These are phyloP conservation scores for Meteorus colon DNA, from an alignment of 2,888 invertebrate genomes.

Conservation along the genomic window DNA sequence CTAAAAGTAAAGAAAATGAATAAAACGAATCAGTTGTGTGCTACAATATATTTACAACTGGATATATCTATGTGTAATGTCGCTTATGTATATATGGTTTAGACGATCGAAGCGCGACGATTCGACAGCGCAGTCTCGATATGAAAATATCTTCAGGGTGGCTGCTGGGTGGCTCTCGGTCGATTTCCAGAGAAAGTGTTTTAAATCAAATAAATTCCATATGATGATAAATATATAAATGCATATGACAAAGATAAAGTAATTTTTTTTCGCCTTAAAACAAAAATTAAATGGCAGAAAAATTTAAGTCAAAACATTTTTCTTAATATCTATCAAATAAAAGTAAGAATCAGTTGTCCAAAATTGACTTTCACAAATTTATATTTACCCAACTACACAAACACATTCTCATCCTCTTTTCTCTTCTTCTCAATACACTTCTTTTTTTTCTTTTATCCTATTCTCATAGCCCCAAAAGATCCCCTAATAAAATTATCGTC, in stretches of 20 bases:
- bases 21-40: neutral
- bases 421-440: conserved; percentile 22
- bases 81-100: conserved; percentile 33
- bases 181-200: conserved; percentile 41
- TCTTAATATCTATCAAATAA: too few species aligned
- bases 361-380: conserved; percentile 28
- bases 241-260: neutral
- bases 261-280: neutral
- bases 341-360: conserved; percentile 32
- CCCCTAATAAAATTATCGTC: conserved; percentile 70
- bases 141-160: conserved; percentile 50
- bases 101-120: conserved; percentile 47
- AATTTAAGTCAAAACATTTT: too few species aligned
- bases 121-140: conserved; percentile 49
- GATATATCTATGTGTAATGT: neutral
- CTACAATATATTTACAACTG: too few species aligned
- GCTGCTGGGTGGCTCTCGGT: conserved; percentile 35
- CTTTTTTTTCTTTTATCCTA: conserved; percentile 21
- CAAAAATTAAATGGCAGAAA: too few species aligned
- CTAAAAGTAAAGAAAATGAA: neutral
- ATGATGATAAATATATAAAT: neutral
- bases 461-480: conserved; percentile 30
- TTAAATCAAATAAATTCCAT: neutral
- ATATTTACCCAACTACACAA: neutral
- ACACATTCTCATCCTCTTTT: conserved; percentile 14